Evolutionary conservation across 2,888 invertebrate genomes (phyloP).

Genomic region (Tortrix viridana): DNA sequence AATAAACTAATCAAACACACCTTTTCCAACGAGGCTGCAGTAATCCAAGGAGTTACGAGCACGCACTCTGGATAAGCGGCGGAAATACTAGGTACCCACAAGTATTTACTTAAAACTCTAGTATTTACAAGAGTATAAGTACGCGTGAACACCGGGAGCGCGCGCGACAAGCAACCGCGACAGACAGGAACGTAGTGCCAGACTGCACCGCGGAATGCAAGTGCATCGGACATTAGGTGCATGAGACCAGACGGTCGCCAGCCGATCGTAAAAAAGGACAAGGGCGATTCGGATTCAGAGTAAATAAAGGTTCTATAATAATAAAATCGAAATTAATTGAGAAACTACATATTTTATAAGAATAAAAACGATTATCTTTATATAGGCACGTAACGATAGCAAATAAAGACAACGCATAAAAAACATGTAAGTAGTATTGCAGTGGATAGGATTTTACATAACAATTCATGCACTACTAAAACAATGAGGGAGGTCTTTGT

Average conservation of each 20-base stretch:
- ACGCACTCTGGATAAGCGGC: slow-evolving; percentile 18
- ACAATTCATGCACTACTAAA: no score
- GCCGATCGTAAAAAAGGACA: slow-evolving; percentile 13
- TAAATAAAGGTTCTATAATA: neutral
- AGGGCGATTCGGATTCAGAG: slow-evolving; percentile 5
- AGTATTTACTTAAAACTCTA: slow-evolving; percentile 1
- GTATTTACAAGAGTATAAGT: slow-evolving; percentile 2
- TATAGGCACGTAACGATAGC: no score
- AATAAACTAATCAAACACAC: slow-evolving; percentile 17
- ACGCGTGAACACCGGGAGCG: slow-evolving; percentile 19
- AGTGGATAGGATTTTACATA: no score
- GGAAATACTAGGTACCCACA: slow-evolving; percentile 9
- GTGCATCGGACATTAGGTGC: slow-evolving; percentile 12
- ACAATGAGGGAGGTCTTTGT: no score
- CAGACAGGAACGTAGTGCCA: slow-evolving; percentile 22
- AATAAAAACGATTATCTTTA: no score
- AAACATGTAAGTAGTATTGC: no score
- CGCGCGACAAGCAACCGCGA: slow-evolving; percentile 36
- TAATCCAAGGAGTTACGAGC: slow-evolving; percentile 24
- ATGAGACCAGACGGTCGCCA: slow-evolving; percentile 23
- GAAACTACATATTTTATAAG: no score
- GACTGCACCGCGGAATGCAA: slow-evolving; percentile 27
- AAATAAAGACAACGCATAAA: no score
- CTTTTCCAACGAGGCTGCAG: slow-evolving; percentile 17
- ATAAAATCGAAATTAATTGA: no score